Evolutionary conservation across 2,113 vertebrate genomes (phyloP).

Genomic region (Lipophrys pholis): DNA sequence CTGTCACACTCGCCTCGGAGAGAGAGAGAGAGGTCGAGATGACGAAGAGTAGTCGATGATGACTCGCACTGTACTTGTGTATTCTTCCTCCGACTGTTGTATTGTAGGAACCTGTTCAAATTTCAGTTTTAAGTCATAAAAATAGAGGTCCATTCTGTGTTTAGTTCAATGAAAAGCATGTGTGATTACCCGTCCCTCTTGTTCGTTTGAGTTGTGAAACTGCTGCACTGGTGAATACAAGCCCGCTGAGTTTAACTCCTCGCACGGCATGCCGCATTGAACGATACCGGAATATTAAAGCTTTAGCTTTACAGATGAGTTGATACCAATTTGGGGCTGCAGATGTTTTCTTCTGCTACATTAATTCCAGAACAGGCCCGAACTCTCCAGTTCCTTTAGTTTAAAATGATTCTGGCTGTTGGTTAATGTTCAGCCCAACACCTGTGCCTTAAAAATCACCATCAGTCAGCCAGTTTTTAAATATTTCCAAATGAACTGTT

Average conservation of each 20-base stretch:
- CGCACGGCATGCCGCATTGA: conserved; percentile 8
- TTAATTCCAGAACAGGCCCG: not conserved
- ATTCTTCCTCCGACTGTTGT: not conserved
- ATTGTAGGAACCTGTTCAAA: too few species aligned
- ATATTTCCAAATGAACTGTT: not conserved
- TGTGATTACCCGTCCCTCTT: not conserved
- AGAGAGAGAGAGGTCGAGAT: conserved; percentile 49
- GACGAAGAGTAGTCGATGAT: conserved; percentile 5
- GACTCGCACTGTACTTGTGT: not conserved
- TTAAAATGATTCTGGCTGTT: not conserved
- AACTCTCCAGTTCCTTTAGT: not conserved
- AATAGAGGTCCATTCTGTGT: not conserved
- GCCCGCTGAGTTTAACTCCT: not conserved
- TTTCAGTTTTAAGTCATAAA: too few species aligned
- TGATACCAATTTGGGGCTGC: not conserved
- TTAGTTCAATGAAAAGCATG: not conserved
- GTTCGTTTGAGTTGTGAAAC: not conserved
- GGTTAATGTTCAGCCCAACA: not conserved
- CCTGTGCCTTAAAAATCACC: not conserved
- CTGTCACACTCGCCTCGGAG: conserved; percentile 32
- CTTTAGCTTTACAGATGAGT: not conserved
- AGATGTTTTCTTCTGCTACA: not conserved
- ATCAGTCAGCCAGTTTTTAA: not conserved
- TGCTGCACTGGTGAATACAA: not conserved
- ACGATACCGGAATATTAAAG: not conserved